phyloP scores from a whole-genome alignment of 2,113 vertebrate genomes.

The Meleagris gallopavo region DNA sequence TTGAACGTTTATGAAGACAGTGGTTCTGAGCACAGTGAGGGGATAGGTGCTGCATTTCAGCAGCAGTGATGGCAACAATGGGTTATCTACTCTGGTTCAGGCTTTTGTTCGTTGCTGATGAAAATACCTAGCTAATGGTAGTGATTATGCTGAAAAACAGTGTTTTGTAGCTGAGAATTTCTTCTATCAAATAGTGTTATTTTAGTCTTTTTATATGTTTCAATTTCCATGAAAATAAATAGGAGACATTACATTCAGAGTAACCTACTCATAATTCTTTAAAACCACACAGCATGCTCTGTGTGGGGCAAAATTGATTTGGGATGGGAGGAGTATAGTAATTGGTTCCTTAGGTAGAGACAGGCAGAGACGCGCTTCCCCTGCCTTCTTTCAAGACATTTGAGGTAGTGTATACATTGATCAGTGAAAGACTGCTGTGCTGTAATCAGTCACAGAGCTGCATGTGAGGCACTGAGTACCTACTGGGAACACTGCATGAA shows the following conservation, averaged over 20 bases:
- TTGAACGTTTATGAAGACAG: not conserved
- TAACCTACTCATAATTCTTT: not conserved
- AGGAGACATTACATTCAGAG: not conserved
- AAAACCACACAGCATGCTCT: not conserved
- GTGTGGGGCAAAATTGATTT: not conserved
- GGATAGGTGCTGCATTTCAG: not conserved
- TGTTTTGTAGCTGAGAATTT: not conserved
- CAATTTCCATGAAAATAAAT: not conserved
- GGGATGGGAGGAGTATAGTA: not conserved
- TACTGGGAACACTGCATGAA: not conserved
- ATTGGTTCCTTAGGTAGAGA: not conserved
- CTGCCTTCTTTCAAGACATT: not conserved
- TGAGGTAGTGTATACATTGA: not conserved
- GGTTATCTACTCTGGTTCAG: not conserved
- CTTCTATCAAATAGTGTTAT: not conserved
- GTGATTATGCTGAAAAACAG: not conserved
- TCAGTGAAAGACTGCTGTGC: not conserved
- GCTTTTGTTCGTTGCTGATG: not conserved
- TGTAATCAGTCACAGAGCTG: not conserved
- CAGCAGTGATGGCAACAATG: not conserved
- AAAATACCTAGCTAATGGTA: not conserved
- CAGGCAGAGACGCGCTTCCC: not conserved
- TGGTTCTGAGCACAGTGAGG: not conserved
- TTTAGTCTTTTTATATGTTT: not conserved
- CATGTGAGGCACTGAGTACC: rapidly evolving